Base-by-base conservation (phyloP, 2,888 invertebrate genomes). In the Ferrisia virgata region DNA sequence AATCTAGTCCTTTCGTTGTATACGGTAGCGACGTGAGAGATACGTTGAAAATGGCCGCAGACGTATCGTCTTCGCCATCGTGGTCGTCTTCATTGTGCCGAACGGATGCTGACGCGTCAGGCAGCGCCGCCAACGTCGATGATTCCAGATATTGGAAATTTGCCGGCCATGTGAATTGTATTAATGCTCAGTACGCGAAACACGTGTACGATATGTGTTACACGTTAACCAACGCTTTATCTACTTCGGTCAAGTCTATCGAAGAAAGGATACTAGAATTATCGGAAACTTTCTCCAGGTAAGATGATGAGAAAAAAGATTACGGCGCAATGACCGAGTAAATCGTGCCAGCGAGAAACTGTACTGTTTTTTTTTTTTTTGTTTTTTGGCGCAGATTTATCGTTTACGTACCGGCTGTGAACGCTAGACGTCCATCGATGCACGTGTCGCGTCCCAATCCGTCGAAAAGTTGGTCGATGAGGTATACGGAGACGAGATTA, bases 1-100 rank as follows among this genome's bases (percentile, higher is more conserved):
- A 95, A 87, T 95, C 95, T 89, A 93, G 93, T 87, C 93, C 93
- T 0, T 92, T 93, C 88, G 96, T 96, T 84, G 91, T 97, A 85
- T 96, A 94, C 88, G 97, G 97, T 36, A 91, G 92, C 85, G 97
- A 97, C 90, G 91, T 96, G 87, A 92, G 95, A 85, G 91, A 92
- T 85, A 92, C 93, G 11, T 89, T 92, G 87, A 88, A 91, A 87
- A 88, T 90, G 87, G 88, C 89, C 4, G 47, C 47, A 6, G 47
- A 47, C 5, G 47, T 47, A 1, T n/a, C 47, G 8, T 47, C 47
- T 3, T 47, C 47, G 18, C 8, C 47, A 39, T n/a, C 39, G 36
- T 25, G n/a, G n/a, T n/a, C n/a, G n/a, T n/a, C n/a, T n/a, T n/a
- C n/a, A n/a, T n/a, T n/a, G n/a, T n/a, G n/a, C n/a, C n/a, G n/a